These are phyloP conservation scores for Xenops minutus DNA, from an alignment of 2,797 vertebrate species.

Conservation along the genomic window DNA sequence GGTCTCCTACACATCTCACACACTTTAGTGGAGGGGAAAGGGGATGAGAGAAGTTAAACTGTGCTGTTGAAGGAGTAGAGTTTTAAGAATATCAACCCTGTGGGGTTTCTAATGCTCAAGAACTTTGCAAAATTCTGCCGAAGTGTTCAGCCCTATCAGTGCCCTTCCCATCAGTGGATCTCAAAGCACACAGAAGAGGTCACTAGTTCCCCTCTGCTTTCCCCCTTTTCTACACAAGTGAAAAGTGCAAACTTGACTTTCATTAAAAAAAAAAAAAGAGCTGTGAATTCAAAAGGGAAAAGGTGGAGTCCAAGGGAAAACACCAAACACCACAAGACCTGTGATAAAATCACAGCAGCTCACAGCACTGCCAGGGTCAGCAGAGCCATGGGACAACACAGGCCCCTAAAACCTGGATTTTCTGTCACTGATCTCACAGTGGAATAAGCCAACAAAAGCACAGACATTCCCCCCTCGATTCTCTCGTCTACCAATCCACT, in stretches of 20 bases:
- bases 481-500: not conserved
- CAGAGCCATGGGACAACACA: not conserved
- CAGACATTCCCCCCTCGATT: not conserved
- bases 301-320: not conserved
- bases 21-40: not conserved
- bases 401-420: not conserved
- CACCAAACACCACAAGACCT: not conserved
- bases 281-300: not conserved
- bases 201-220: not conserved
- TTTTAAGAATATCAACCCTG: not conserved
- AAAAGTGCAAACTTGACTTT: not conserved
- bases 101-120: not conserved
- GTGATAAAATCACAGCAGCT: not conserved
- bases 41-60: not conserved
- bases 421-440: not conserved
- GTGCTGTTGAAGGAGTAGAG: not conserved
- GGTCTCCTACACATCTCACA: not conserved
- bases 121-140: not conserved
- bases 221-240: not conserved
- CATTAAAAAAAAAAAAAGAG: not conserved
- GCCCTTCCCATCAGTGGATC: not conserved
- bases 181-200: not conserved
- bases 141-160: not conserved
- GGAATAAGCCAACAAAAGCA: not conserved
- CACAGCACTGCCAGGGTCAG: not conserved